Evolutionary conservation across 2,113 vertebrate genomes (phyloP).

Genomic region (Piaya cayana): DNA sequence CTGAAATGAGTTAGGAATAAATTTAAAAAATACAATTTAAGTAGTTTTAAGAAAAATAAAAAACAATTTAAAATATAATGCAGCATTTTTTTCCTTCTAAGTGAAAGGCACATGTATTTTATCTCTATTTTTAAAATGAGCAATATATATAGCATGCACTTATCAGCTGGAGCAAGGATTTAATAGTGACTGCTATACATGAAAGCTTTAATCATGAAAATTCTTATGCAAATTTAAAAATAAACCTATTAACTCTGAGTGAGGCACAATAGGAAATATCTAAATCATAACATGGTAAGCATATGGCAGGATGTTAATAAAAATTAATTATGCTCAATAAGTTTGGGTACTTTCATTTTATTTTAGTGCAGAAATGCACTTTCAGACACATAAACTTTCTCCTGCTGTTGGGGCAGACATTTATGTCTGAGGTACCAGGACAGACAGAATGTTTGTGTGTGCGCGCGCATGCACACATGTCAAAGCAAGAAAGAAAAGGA

Average conservation of each 20-base stretch:
- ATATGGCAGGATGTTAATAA: neutral
- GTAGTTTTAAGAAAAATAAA: neutral
- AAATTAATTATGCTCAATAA: neutral
- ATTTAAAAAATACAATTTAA: neutral
- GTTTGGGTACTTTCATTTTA: neutral
- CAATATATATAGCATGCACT: neutral
- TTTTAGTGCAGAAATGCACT: neutral
- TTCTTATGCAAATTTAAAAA: neutral
- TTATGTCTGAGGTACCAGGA: neutral
- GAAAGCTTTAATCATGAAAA: neutral
- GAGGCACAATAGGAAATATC: neutral
- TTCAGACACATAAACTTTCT: neutral
- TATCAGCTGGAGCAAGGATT: neutral
- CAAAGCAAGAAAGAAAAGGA: neutral
- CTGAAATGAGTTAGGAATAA: constrained; percentile 70
- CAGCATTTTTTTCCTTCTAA: neutral
- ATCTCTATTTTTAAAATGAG: neutral
- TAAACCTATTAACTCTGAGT: neutral
- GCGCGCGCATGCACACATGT: rapidly evolving
- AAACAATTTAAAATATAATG: neutral
- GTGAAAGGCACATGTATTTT: neutral
- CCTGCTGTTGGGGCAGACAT: neutral
- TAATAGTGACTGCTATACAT: neutral
- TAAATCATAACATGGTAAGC: neutral
- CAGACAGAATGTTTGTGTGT: neutral